These are phyloP conservation scores for Epinephelus moara DNA, from an alignment of 2,113 vertebrate genomes.

Conservation along the genomic window DNA sequence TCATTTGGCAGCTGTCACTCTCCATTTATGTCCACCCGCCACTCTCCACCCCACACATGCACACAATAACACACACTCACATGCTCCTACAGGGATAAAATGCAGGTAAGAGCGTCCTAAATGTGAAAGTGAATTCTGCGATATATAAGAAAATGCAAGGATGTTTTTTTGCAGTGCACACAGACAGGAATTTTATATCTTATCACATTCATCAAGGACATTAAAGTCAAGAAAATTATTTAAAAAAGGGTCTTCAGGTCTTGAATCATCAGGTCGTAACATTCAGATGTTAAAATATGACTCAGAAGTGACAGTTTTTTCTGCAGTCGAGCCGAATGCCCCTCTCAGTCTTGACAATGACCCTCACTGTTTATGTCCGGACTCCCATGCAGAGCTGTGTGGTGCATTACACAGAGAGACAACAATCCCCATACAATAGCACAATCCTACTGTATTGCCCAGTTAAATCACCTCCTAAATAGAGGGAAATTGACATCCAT, in stretches of 20 bases:
- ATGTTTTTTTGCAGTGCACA: too few relatives aligned
- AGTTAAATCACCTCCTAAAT: conserved; percentile 76
- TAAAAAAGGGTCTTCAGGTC: too few relatives aligned
- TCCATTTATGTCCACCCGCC: conserved; percentile 85
- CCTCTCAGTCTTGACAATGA: conserved; percentile 50
- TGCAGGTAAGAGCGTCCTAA: neutral
- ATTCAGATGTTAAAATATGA: neutral
- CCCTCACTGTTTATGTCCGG: conserved; percentile 42
- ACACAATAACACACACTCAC: neutral
- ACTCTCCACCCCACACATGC: conserved; percentile 3
- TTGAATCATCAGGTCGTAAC: neutral
- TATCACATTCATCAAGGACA: neutral
- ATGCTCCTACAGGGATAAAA: neutral
- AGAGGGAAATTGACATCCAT: conserved; percentile 78
- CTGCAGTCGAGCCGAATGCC: neutral
- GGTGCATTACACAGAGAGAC: conserved; percentile 53
- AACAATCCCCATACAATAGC: conserved; percentile 68
- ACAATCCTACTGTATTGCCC: conserved; percentile 69
- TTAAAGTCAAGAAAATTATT: too few relatives aligned
- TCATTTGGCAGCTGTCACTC: conserved; percentile 90
- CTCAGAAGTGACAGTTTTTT: conserved; percentile 1
- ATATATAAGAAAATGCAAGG: neutral
- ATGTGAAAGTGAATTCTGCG: neutral
- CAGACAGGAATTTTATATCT: neutral
- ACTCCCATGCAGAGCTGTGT: conserved; percentile 28